Evolutionary conservation across 2,888 invertebrate genomes (phyloP).

Genomic region (Trypoxylon attenuatum): DNA sequence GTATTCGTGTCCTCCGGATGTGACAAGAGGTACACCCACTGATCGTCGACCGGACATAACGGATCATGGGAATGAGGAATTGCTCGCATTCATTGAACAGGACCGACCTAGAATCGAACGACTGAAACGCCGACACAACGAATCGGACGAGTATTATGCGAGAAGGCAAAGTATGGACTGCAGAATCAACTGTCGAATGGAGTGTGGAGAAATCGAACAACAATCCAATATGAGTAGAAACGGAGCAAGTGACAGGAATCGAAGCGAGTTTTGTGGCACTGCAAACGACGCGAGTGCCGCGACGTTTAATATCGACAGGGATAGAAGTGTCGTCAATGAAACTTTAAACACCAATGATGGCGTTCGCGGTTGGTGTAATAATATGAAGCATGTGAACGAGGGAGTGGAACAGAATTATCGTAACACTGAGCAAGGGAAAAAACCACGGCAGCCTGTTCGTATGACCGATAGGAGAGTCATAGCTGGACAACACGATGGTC

Average conservation of each 20-base stretch:
- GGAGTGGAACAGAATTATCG: too few species aligned
- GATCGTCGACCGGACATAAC: slow-evolving; percentile 62
- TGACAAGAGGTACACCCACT: slow-evolving; percentile 85
- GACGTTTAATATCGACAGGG: too few species aligned
- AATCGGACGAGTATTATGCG: slow-evolving; percentile 26
- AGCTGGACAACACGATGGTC: too few species aligned
- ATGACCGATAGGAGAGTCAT: too few species aligned
- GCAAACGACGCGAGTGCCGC: too few species aligned
- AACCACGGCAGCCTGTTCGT: too few species aligned
- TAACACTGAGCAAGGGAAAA: too few species aligned
- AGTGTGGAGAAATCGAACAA: not conserved
- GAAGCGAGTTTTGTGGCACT: too few species aligned
- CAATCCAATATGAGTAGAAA: slow-evolving; percentile 8
- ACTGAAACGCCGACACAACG: slow-evolving; percentile 82
- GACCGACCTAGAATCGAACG: slow-evolving; percentile 89
- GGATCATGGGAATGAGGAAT: slow-evolving; percentile 78
- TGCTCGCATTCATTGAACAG: slow-evolving; percentile 90
- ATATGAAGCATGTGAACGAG: too few species aligned
- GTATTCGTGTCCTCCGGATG: slow-evolving; percentile 81
- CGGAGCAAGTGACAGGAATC: not conserved
- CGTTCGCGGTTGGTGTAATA: too few species aligned
- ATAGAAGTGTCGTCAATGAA: too few species aligned
- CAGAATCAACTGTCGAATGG: not conserved
- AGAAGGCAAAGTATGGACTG: not conserved
- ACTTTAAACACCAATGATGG: too few species aligned